Percentiles rank a stretch among this genome's conserved stretches.
Conservation (phyloP, 2,113 vertebrate genomes). For the Collichthys lucidus region DNA sequence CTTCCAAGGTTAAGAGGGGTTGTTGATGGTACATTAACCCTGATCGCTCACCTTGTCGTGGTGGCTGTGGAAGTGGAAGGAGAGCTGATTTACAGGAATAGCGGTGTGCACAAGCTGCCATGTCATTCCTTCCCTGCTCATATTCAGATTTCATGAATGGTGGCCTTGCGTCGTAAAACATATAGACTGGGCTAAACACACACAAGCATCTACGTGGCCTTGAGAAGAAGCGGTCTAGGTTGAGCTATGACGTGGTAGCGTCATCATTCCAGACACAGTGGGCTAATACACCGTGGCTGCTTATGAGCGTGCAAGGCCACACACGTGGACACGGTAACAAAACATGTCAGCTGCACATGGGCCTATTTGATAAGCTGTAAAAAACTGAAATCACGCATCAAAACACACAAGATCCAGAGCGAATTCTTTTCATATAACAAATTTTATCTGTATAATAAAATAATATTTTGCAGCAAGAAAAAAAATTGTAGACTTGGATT, state of each 20-base stretch:
- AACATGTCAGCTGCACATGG: slow-evolving; percentile 52
- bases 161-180: slow-evolving; percentile 50
- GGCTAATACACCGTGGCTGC: slow-evolving; percentile 46
- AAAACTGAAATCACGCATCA: slow-evolving; percentile 49
- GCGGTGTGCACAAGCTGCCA: slow-evolving; percentile 4
- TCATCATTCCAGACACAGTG: slow-evolving; percentile 18
- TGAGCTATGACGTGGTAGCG: slow-evolving; percentile 40
- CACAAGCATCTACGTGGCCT: slow-evolving; percentile 45
- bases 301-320: slow-evolving; percentile 58
- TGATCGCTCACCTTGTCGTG: slow-evolving; percentile 47
- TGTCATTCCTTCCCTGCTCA: slow-evolving; percentile 15
- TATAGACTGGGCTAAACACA: slow-evolving; percentile 1
- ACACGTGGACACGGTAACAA: slow-evolving; percentile 40
- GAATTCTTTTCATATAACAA: neutral
- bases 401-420: neutral
- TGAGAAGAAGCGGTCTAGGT: slow-evolving; percentile 45
- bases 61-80: neutral
- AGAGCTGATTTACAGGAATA: slow-evolving; percentile 49
- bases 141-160: slow-evolving; percentile 46
- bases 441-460: neutral
- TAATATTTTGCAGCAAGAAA: neutral
- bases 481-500: neutral
- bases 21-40: slow-evolving; percentile 72
- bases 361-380: slow-evolving; percentile 53
- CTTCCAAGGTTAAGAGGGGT: slow-evolving; percentile 66